Evolutionary conservation across 2,888 invertebrate genomes (phyloP).

Genomic region (Drepana falcataria): DNA sequence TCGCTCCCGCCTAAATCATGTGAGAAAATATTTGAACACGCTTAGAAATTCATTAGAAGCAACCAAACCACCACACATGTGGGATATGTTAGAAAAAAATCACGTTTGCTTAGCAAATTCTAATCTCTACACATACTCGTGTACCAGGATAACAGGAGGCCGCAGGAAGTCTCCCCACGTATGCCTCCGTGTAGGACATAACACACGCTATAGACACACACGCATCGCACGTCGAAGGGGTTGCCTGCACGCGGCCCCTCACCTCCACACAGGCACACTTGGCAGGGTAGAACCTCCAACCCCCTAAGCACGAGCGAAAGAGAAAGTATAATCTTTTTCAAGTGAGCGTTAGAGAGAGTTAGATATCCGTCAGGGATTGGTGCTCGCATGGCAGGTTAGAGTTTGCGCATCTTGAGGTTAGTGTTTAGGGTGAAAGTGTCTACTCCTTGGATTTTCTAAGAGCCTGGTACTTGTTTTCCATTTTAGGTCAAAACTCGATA

Average conservation of each 20-base stretch:
- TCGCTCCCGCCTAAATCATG: constrained; percentile 29
- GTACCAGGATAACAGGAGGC: constrained; percentile 61
- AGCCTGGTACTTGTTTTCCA: constrained; percentile 76
- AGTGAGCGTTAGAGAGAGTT: constrained; percentile 59
- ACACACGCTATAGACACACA: constrained; percentile 66
- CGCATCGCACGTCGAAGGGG: constrained; percentile 66
- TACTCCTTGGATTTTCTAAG: constrained; percentile 47
- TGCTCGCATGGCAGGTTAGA: constrained; percentile 54
- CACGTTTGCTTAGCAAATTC: constrained; percentile 76
- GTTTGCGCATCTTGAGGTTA: constrained; percentile 68
- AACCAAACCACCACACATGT: constrained; percentile 37
- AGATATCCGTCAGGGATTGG: constrained; percentile 44
- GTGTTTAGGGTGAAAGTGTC: constrained; percentile 61
- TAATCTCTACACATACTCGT: constrained; percentile 77
- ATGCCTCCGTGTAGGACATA: constrained; percentile 60
- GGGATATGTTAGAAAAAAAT: constrained; percentile 67
- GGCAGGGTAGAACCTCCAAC: constrained; percentile 35
- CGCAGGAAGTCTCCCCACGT: constrained; percentile 51
- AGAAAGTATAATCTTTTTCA: constrained; percentile 29
- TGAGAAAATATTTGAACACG: constrained; percentile 33
- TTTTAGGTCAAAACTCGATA: constrained; percentile 78
- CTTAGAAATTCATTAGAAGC: constrained; percentile 42
- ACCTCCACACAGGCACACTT: constrained; percentile 49
- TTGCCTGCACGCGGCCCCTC: constrained; percentile 55
- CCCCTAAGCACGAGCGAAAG: constrained; percentile 51